A percentile compares a stretch with the other conserved stretches of the same genome.
Evolutionary conservation across 2,888 invertebrate species (phyloP).

Genomic region (Chaetoderma sp.): DNA sequence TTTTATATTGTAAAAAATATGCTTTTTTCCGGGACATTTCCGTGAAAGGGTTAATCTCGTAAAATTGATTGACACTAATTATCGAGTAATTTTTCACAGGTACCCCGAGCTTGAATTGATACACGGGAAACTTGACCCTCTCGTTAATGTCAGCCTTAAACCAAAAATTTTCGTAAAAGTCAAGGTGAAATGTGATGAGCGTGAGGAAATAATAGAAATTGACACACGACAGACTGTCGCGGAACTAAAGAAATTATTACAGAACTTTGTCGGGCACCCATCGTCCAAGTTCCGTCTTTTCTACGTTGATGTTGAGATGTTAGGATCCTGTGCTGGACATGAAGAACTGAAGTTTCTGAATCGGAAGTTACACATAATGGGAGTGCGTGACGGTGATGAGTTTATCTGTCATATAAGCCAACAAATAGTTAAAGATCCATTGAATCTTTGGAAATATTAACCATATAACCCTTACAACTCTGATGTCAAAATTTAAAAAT

Average conservation of each 20-base stretch:
- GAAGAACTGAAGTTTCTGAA: slow-evolving; percentile 91
- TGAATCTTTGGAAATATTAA: no score
- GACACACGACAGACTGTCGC: slow-evolving; percentile 81
- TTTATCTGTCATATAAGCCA: no score
- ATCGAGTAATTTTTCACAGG: slow-evolving; percentile 75
- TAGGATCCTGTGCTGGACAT: slow-evolving; percentile 75
- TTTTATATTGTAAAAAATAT: no score
- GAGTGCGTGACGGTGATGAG: slow-evolving; percentile 61
- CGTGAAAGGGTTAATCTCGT: no score
- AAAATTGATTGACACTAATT: no score
- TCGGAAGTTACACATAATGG: slow-evolving; percentile 86
- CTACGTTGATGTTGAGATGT: slow-evolving; percentile 79
- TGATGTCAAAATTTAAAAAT: no score
- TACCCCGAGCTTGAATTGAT: slow-evolving; percentile 85
- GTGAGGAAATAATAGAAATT: slow-evolving; percentile 69
- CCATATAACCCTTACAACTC: no score
- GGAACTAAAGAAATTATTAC: slow-evolving; percentile 72
- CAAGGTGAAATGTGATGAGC: slow-evolving; percentile 80
- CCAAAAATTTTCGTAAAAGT: slow-evolving; percentile 73
- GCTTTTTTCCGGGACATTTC: no score
- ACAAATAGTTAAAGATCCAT: no score
- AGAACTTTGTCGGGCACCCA: slow-evolving; percentile 77
- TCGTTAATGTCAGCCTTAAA: slow-evolving; percentile 85
- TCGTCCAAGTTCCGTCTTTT: slow-evolving; percentile 88
- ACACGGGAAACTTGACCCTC: slow-evolving; percentile 90